Conservation (phyloP, 1,140 invertebrate genomes). For the Tigriopus japonicus region DNA sequence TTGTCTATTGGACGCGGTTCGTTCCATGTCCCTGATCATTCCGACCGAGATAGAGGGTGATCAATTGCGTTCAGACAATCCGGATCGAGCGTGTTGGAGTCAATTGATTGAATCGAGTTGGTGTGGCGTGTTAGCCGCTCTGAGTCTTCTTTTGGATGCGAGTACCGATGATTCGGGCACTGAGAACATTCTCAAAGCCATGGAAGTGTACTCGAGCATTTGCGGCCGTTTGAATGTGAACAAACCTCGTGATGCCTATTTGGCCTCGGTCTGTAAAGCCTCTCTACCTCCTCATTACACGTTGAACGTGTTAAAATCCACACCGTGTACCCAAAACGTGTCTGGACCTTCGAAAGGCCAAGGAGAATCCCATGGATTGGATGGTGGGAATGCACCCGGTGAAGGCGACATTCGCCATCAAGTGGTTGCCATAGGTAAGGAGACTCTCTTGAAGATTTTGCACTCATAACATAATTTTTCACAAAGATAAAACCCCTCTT, state of each 20-base stretch:
- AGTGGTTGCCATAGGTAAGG: conserved; percentile 57
- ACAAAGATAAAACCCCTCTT: conserved; percentile 17
- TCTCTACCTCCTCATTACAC: conserved; percentile 89
- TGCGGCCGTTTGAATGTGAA: conserved; percentile 51
- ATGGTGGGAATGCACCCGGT: conserved; percentile 16
- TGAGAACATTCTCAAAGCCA: conserved; percentile 71
- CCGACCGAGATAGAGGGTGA: not conserved
- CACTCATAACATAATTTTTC: not conserved
- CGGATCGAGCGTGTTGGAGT: conserved; percentile 37
- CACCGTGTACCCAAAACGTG: conserved; percentile 1
- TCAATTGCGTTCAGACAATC: conserved; percentile 24
- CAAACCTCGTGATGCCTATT: conserved; percentile 68
- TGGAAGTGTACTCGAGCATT: conserved; percentile 64
- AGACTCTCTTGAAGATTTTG: not conserved
- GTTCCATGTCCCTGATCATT: conserved; percentile 42
- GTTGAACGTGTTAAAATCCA: conserved; percentile 53
- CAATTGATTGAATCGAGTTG: conserved; percentile 85
- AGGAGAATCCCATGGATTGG: not conserved
- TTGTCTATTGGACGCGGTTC: conserved; percentile 67
- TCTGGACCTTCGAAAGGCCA: not conserved
- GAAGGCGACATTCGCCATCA: conserved; percentile 56
- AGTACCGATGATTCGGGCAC: conserved; percentile 74
- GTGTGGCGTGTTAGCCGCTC: conserved; percentile 75
- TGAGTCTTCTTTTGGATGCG: conserved; percentile 78
- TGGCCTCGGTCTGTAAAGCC: conserved; percentile 79